phyloP scores from a whole-genome alignment of 2,113 vertebrate genomes.

The Actinemys pallida region DNA sequence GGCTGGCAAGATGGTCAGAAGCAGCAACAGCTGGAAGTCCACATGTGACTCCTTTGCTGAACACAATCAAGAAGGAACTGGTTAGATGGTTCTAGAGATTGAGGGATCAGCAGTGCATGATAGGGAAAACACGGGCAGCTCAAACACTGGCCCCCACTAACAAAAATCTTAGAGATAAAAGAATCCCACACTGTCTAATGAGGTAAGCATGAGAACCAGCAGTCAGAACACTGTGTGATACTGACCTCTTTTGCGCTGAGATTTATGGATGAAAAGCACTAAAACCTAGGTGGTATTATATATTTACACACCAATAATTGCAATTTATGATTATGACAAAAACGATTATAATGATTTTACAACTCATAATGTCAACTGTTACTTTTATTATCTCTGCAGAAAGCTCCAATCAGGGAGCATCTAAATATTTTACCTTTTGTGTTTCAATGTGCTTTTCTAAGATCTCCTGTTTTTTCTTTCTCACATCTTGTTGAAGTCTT shows the following conservation, averaged over 20 bases:
- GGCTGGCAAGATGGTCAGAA: neutral
- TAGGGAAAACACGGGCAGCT: neutral
- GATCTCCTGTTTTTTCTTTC: conserved; percentile 98
- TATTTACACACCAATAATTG: neutral
- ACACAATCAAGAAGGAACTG: neutral
- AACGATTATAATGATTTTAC: neutral
- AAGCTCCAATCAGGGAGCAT: neutral
- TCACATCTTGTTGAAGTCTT: conserved; percentile 94
- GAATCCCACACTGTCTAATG: neutral
- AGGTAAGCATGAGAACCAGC: neutral
- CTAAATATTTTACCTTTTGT: conserved; percentile 88
- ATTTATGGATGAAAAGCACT: neutral
- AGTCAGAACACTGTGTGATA: neutral
- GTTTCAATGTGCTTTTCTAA: conserved; percentile 98
- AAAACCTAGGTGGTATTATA: neutral
- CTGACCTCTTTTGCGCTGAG: neutral
- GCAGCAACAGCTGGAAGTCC: neutral
- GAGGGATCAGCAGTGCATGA: neutral
- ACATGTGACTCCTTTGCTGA: neutral
- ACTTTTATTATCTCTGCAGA: neutral
- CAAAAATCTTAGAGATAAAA: neutral
- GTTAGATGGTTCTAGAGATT: neutral
- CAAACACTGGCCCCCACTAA: neutral
- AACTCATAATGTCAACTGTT: neutral
- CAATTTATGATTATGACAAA: neutral